Conservation (phyloP, 2,797 vertebrate genomes). For the Emys orbicularis region DNA sequence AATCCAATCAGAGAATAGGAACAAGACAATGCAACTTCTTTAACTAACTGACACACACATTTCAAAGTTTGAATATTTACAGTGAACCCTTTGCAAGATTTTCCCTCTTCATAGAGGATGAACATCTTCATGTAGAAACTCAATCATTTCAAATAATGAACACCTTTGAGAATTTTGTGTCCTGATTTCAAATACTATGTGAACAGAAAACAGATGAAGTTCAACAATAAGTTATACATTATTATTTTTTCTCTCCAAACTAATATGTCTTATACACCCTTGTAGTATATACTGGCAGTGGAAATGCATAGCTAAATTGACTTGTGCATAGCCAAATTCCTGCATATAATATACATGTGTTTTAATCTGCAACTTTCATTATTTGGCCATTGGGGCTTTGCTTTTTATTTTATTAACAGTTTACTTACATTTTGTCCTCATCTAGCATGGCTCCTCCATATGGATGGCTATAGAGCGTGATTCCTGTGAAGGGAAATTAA, state of each 20-base stretch:
- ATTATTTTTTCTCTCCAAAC: background rate
- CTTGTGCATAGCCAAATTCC: background rate
- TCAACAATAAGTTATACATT: background rate
- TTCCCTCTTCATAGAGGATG: background rate
- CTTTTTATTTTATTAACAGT: background rate
- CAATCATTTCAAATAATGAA: background rate
- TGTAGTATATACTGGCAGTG: background rate
- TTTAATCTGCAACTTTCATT: background rate
- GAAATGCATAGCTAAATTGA: background rate
- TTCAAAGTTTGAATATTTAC: background rate
- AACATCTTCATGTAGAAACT: background rate
- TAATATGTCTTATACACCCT: background rate
- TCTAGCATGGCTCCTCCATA: constrained; percentile 78
- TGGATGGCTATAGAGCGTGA: constrained; percentile 80
- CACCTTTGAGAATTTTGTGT: background rate
- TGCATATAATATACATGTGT: background rate
- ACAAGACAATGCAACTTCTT: background rate
- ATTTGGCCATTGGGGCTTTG: background rate
- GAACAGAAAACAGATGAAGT: background rate
- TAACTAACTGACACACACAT: background rate
- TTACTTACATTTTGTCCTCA: constrained; percentile 83
- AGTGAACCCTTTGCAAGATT: background rate
- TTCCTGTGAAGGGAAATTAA: constrained; percentile 65
- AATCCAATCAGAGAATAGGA: background rate
- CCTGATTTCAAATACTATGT: background rate